These are phyloP conservation scores for Avahi laniger DNA, from an alignment of 2,797 vertebrate species.

Conservation along the genomic window DNA sequence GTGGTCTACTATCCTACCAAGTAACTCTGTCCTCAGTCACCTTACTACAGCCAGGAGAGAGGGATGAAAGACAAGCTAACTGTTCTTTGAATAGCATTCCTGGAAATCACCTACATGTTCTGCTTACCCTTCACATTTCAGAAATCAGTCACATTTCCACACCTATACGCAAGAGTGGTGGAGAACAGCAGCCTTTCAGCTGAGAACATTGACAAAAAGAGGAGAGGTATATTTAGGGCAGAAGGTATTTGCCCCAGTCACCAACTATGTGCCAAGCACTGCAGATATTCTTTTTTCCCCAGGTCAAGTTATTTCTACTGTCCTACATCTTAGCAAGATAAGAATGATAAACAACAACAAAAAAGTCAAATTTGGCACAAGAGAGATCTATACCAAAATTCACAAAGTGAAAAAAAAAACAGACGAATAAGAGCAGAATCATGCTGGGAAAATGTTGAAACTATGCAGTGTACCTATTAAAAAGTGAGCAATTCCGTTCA, in stretches of 20 bases:
- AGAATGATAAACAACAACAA: not conserved
- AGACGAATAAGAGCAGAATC: not conserved
- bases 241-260: not conserved
- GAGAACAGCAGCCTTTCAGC: not conserved
- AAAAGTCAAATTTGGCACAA: not conserved
- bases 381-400: not conserved
- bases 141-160: not conserved
- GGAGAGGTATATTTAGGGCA: not conserved
- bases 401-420: not conserved
- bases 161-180: not conserved
- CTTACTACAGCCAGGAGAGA: not conserved
- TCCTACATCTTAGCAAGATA: not conserved
- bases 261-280: not conserved
- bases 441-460: not conserved
- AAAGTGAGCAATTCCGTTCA: not conserved
- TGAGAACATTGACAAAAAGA: not conserved
- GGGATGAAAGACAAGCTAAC: not conserved
- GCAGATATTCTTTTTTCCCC: not conserved
- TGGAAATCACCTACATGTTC: not conserved
- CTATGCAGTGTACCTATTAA: not conserved
- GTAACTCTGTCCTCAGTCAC: not conserved
- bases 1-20: not conserved
- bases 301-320: not conserved
- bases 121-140: not conserved
- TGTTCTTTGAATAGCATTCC: not conserved